Percentiles rank a stretch among this genome's conserved stretches.
These are phyloP conservation scores for Heliothis subflexa DNA, from an alignment of 1,140 invertebrate genomes.

Conservation along the genomic window DNA sequence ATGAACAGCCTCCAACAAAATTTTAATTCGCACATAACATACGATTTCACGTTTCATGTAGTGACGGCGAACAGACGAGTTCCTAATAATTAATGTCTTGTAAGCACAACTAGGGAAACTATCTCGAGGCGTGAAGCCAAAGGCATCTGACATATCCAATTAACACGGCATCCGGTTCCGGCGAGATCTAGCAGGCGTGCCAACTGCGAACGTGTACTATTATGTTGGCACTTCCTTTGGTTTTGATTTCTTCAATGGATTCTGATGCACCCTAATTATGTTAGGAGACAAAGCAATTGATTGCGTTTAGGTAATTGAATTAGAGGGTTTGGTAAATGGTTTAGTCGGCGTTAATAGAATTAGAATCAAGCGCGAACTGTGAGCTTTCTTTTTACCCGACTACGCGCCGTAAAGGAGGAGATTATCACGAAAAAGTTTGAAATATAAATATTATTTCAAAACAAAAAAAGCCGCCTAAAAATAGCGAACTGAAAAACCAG, in stretches of 20 bases:
- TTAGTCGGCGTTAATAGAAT: no score
- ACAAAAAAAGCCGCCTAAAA: no score
- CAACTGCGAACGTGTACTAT: slow-evolving; percentile 48
- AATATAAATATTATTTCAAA: no score
- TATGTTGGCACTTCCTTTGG: slow-evolving; percentile 55
- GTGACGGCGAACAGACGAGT: slow-evolving; percentile 59
- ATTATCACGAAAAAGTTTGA: no score
- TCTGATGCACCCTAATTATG: not conserved
- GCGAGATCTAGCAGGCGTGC: slow-evolving; percentile 57
- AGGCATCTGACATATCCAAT: slow-evolving; percentile 84
- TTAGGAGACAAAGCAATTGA: not conserved
- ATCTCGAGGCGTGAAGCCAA: slow-evolving; percentile 76
- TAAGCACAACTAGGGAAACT: slow-evolving; percentile 74
- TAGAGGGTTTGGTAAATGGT: no score
- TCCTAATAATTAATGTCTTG: slow-evolving; percentile 80
- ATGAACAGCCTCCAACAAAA: not conserved
- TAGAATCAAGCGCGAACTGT: no score
- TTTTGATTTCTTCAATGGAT: slow-evolving; percentile 53
- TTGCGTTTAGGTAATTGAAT: not conserved
- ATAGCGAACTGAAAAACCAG: no score
- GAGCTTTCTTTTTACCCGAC: no score
- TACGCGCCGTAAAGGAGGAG: no score
- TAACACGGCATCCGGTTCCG: slow-evolving; percentile 77
- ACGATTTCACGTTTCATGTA: not conserved
- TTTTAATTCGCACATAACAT: slow-evolving; percentile 27